Base-by-base conservation (phyloP, 2,113 vertebrate genomes). In the Castor canadensis region DNA sequence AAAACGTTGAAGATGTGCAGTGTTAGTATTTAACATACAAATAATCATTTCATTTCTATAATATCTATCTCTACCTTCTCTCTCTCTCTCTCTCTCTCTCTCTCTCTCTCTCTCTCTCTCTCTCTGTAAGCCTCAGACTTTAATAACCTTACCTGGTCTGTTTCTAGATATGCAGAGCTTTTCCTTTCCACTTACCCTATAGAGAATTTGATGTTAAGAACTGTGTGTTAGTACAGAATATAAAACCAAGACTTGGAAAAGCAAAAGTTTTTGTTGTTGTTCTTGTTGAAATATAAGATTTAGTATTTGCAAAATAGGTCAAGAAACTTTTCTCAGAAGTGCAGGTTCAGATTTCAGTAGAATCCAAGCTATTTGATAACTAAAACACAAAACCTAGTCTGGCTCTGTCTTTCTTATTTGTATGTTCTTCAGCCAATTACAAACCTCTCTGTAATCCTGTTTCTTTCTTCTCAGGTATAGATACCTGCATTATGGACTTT, bases 161-260 rank as follows among this genome's bases (percentile, higher is more conserved):
- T 35, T 72, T 38, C 58, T 62, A 49, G 73, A 87, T n/a, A n/a
- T 26, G 22, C 58, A 60, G 43, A 73, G 6, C n/a, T 56, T 54
- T 80, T 64, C 32, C 69, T 60, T 60, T 60, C 7, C 22, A 60
- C 7, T 4, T 60, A 60, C 28, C 38, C 30, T 43, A 28, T 6
- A 26, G n/a, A 73, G 30, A 92, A 35, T 89, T 83, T 49, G 89
- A 38, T 81, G 43, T 38, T 66, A 62, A 89, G 75, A 92, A 72
- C 11, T 60, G 9, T 43, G 11, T n/a, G 45, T 24, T 76, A 56
- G 3, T 54, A 64, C 16, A 67, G 40, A 91, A 52, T 64, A 3
- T 75, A 87, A 87, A 75, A 64, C 0, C 35, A 30, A 76, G 66
- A 85, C 15, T 56, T 69, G 5, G 4, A 76, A 94, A 94, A 26